Base-by-base conservation (phyloP, 2,888 invertebrate genomes). In the Lasioglossum zephyrum region DNA sequence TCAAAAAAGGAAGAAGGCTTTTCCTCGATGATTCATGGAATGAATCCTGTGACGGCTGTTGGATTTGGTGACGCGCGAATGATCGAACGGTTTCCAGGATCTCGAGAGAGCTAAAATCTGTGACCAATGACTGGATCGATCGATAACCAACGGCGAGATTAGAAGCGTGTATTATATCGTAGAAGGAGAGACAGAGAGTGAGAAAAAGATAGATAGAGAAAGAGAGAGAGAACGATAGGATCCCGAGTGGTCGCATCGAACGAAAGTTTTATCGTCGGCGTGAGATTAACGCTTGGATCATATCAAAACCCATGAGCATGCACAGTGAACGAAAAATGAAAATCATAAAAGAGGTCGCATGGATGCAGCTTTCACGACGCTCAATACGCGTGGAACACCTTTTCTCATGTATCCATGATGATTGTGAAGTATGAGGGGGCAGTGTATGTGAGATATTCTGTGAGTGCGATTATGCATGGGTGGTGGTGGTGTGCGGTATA, bases 301-400 rank as follows among this genome's bases (percentile, higher is more conserved):
- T 91, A 82, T 88, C 87, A 87, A 91, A 86, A 84, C 88, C 84
- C 86, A 91, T 88, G 84, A 79, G 78, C 92, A 92, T 93, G 92
- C 92, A 90, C 22, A 90, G 89, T 92, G 91, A 69, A 39, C 22
- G 49, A 73, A 73, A 49, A 73, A 69, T 22, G 41, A 76, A 76
- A 76, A 76, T 85, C 79, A 86, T 85, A 88, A 89, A 88, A 41
- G 74, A 69, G 47, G 73, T 86, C 81, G 82, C 82, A 92, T 87
- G 85, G 81, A 92, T 92, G 88, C 90, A 91, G 79, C 53, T 70
- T 84, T 89, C 88, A 90, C 87, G 90, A 92, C 87, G 85, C 70
- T 88, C 85, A 89, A 92, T 53, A 88, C 87, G 87, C 80, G 82
- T 87, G 77, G 86, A 84, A 88, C 85, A 87, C 87, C 82, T 88